Percentiles rank a stretch among this genome's conserved stretches.
Evolutionary conservation across 1,140 invertebrate species (phyloP).

Genomic region (Zaprionus nigranus): DNA sequence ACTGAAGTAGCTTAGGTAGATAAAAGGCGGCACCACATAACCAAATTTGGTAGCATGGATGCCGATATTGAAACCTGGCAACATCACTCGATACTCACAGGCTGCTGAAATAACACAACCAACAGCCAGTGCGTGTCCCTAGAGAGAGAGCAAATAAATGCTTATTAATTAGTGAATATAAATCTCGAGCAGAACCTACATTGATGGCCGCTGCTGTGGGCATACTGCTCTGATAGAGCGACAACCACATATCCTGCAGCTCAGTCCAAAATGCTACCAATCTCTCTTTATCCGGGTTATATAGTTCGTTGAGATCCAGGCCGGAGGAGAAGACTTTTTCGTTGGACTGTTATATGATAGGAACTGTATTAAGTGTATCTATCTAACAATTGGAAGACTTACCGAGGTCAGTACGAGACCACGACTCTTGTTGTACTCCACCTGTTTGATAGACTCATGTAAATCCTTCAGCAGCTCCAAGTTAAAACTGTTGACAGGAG

Average conservation of each 20-base stretch:
- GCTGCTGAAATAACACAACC: slow-evolving; percentile 92
- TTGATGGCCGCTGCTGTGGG: slow-evolving; percentile 93
- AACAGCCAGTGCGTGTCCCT: slow-evolving; percentile 93
- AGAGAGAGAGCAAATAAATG: background rate
- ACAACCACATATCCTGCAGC: slow-evolving; percentile 92
- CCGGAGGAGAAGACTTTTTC: slow-evolving; percentile 92
- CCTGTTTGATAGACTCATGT: slow-evolving; percentile 87
- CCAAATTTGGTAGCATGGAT: slow-evolving; percentile 91
- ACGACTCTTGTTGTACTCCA: slow-evolving; percentile 88
- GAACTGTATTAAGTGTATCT: no score
- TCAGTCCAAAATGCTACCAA: slow-evolving; percentile 90
- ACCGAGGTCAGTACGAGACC: slow-evolving; percentile 93
- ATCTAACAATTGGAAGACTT: background rate
- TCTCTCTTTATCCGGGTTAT: slow-evolving; percentile 89
- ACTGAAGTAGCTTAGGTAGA: slow-evolving; percentile 86
- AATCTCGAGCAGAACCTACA: slow-evolving; percentile 85
- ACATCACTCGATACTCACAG: slow-evolving; percentile 94
- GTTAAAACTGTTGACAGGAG: slow-evolving; percentile 93
- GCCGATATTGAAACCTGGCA: slow-evolving; percentile 91
- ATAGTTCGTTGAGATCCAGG: slow-evolving; percentile 95
- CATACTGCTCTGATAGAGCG: slow-evolving; percentile 89
- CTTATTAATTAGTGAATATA: background rate
- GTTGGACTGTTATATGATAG: slow-evolving; percentile 86
- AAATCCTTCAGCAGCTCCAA: slow-evolving; percentile 89
- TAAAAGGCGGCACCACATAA: slow-evolving; percentile 91